Evolutionary conservation across 2,888 invertebrate genomes (phyloP).

Genomic region (Ypsolopha sequella): DNA sequence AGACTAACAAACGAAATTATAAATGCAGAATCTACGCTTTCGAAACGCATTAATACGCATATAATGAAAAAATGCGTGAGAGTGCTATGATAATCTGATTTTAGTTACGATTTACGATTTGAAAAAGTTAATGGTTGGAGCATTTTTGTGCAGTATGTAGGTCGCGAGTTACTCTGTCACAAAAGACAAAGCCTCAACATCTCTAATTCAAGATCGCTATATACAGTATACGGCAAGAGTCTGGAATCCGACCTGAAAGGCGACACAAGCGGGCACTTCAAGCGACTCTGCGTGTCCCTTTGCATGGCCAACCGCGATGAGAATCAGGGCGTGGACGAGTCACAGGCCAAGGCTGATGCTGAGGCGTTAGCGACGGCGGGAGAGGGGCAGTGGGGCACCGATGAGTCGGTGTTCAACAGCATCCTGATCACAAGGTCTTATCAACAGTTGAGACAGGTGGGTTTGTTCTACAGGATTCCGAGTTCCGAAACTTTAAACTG

Average conservation of each 20-base stretch:
- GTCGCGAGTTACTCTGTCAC: not conserved
- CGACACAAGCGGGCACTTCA: slow-evolving; percentile 97
- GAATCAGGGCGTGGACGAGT: slow-evolving; percentile 86
- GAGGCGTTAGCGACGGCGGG: slow-evolving; percentile 82
- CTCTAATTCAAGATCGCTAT: not conserved
- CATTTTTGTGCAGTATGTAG: no score
- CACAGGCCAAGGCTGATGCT: slow-evolving; percentile 85
- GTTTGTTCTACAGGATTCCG: not conserved
- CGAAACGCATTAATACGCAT: no score
- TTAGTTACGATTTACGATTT: no score
- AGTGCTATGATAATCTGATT: no score
- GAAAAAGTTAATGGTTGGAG: no score
- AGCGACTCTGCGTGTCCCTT: slow-evolving; percentile 88
- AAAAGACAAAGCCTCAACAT: not conserved
- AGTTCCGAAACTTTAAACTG: no score
- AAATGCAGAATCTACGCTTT: no score
- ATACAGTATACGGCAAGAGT: slow-evolving; percentile 82
- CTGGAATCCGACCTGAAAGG: slow-evolving; percentile 90
- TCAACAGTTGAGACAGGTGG: slow-evolving; percentile 83
- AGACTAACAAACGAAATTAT: no score
- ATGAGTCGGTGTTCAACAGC: slow-evolving; percentile 89
- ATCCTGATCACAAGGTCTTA: slow-evolving; percentile 90
- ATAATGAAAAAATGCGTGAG: no score
- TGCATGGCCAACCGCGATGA: slow-evolving; percentile 93
- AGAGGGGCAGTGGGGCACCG: slow-evolving; percentile 90